These are phyloP conservation scores for Cryptosula pallasiana DNA, from an alignment of 2,888 invertebrate genomes.

Conservation along the genomic window DNA sequence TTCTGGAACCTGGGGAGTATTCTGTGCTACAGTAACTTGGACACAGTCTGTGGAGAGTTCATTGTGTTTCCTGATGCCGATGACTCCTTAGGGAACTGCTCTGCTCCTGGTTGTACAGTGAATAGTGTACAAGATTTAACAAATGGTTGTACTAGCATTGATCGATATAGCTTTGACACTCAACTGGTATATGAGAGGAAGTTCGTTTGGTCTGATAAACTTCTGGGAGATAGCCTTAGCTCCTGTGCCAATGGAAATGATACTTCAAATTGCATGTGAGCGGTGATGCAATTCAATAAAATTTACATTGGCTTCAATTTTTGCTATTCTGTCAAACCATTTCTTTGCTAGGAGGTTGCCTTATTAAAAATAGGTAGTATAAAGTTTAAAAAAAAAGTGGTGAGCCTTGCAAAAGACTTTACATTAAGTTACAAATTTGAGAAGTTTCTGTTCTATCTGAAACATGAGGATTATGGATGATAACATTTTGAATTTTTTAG, in stretches of 20 bases:
- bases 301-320: too few species aligned
- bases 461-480: too few species aligned
- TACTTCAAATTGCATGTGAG: not conserved
- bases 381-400: too few species aligned
- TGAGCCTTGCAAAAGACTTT: too few species aligned
- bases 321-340: too few species aligned
- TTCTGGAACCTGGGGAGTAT: constrained; percentile 10
- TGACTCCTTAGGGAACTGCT: not conserved
- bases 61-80: not conserved
- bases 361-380: too few species aligned
- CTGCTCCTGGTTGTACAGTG: not conserved
- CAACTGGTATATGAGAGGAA: not conserved
- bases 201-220: not conserved
- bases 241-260: not conserved
- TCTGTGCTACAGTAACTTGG: not conserved
- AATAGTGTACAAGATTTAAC: not conserved
- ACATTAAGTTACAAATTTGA: too few species aligned
- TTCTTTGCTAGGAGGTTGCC: too few species aligned
- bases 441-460: too few species aligned
- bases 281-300: too few species aligned
- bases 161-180: not conserved
- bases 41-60: constrained; percentile 14
- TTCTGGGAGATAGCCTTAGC: not conserved
- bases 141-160: not conserved
- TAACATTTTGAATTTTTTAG: too few species aligned